Evolutionary conservation across 2,888 invertebrate species (phyloP), one percentile per base, ranked within the genome.

Genomic region (Apotomis capreana): DNA sequence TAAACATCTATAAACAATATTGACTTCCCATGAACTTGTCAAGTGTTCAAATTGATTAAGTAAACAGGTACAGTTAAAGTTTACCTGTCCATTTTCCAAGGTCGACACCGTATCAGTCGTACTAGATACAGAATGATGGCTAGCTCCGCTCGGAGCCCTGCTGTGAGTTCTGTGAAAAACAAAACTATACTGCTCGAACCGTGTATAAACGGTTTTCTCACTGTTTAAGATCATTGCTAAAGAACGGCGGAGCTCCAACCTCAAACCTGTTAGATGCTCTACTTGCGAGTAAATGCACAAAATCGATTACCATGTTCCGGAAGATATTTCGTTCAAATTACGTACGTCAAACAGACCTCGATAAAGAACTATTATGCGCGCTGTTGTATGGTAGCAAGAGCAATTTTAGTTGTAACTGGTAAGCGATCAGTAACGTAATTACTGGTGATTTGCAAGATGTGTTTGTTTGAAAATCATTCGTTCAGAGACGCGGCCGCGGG

Each of bases 81-180:
- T 69, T 85, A 93, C 94, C 90, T 93, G 93, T 87, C 94, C 94
- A 84, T 94, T 94, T 85, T 94, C 94, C 78, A 93, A 78, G 13
- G 92, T 92, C 69, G 93, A 92, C 75, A 92, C 85, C 44, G 93
- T 92, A 74, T 92, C 91, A 59, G 91, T 87, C 36, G 88, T 92
- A 76, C 91, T 91, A 63, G 93, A 91, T 75, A 94, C 83, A 64
- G 93, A 93, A 79, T 92, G 93, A 80, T 93, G 94, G 76, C 93
- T 94, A 74, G 93, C 93, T 54, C 92, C 93, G 76, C 93, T 94
- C 55, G 93, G 87, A 60, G 93, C 93, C 77, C 93, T 86, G 78
- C 93, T 94, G 82, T 93, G 94, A 9, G 93, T 93, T 81, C 94
- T 94, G 80, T 46, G 79, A 82, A 77, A 75, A 77, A 76, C 61